phyloP scores from a whole-genome alignment of 2,797 vertebrate genomes.

The Pelochelys cantorii region DNA sequence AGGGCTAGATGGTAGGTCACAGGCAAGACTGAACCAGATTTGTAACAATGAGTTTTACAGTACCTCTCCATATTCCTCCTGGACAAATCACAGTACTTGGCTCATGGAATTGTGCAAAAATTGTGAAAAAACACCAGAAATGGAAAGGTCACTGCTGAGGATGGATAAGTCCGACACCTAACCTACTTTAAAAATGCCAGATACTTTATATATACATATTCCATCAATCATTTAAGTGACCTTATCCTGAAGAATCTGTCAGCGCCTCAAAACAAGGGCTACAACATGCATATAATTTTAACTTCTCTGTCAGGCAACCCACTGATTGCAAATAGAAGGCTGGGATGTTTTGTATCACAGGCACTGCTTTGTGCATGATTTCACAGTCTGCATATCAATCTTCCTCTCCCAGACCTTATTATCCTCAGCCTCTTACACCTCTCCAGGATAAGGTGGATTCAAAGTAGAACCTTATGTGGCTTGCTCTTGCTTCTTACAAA shows the following conservation, averaged over 20 bases:
- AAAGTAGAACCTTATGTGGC: background rate
- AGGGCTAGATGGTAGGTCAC: background rate
- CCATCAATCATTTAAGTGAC: background rate
- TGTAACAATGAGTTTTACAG: background rate
- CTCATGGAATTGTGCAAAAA: background rate
- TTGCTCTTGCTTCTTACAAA: background rate
- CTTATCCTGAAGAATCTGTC: background rate
- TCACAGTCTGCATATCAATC: background rate
- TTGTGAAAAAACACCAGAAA: background rate
- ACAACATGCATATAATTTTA: background rate
- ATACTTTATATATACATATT: background rate
- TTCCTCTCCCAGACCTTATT: background rate
- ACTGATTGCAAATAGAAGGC: background rate
- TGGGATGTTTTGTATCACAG: background rate
- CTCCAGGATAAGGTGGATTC: background rate
- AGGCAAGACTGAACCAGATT: background rate
- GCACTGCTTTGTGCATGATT: background rate
- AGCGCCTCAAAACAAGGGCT: background rate
- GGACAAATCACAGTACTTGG: background rate
- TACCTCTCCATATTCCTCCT: background rate
- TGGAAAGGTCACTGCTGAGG: rapidly evolving
- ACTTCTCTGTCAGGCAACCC: background rate
- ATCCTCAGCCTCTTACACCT: background rate
- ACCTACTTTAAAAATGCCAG: background rate
- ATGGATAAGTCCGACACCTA: background rate